These are phyloP conservation scores for Himalopsyche anomala DNA, from an alignment of 2,888 invertebrate genomes.

Conservation along the genomic window DNA sequence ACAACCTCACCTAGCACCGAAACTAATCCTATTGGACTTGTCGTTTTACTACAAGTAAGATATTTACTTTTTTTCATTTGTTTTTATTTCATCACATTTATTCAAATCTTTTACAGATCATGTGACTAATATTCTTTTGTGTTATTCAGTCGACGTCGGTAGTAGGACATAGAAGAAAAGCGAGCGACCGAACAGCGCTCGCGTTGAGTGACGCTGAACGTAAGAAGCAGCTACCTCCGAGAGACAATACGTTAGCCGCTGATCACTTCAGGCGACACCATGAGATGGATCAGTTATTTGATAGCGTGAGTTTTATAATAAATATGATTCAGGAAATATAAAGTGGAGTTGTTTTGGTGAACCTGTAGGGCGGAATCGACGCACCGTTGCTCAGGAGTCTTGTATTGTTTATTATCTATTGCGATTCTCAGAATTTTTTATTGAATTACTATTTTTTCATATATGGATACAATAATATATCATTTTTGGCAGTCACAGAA, in stretches of 20 bases:
- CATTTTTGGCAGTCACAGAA: too few species aligned
- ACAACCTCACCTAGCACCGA: constrained; percentile 91
- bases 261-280: constrained; percentile 88
- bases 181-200: constrained; percentile 70
- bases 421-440: too few species aligned
- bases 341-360: too few species aligned
- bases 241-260: constrained; percentile 82
- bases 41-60: constrained; percentile 87
- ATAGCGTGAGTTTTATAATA: constrained; percentile 76
- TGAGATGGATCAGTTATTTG: constrained; percentile 86
- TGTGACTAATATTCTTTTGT: constrained; percentile 32
- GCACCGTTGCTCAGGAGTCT: too few species aligned
- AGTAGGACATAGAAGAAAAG: constrained; percentile 83
- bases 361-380: too few species aligned
- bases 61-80: neutral
- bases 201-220: constrained; percentile 77
- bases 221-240: constrained; percentile 75
- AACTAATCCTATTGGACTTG: constrained; percentile 90
- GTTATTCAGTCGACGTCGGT: constrained; percentile 86
- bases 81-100: neutral
- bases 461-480: too few species aligned
- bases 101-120: too few species aligned
- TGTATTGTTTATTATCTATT: too few species aligned
- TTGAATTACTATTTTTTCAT: too few species aligned
- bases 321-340: too few species aligned